Percentiles rank a stretch among this genome's conserved stretches.
Conservation (phyloP, 2,113 vertebrate species). For the Pedetes capensis region DNA sequence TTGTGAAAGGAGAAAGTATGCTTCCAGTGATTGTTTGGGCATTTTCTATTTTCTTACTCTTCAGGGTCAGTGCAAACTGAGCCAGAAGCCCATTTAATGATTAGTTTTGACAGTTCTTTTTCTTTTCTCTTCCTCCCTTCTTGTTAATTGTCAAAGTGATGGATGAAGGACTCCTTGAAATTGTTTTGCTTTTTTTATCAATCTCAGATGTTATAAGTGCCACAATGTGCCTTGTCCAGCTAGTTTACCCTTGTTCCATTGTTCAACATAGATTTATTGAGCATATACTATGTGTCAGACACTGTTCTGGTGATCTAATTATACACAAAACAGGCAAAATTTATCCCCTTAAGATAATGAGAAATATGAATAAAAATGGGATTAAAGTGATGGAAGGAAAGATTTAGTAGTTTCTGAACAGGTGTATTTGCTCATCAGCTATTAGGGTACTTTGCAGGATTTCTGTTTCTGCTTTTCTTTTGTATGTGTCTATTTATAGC, state of each 20-base stretch:
- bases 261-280: background rate
- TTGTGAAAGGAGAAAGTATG: background rate
- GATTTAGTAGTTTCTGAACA: background rate
- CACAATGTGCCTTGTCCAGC: background rate
- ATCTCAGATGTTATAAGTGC: background rate
- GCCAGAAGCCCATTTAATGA: background rate
- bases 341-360: background rate
- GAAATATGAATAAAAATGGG: background rate
- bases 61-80: background rate
- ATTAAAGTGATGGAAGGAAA: background rate
- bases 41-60: background rate
- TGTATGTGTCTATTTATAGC: background rate
- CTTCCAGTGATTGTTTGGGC: background rate
- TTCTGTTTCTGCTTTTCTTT: background rate
- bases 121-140: background rate
- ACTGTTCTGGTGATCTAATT: background rate
- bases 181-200: background rate
- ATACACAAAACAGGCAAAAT: slow-evolving; percentile 9
- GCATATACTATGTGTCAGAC: background rate
- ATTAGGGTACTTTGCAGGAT: background rate
- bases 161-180: background rate
- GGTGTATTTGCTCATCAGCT: background rate
- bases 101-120: background rate
- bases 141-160: background rate
- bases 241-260: background rate